A percentile compares a stretch with the other conserved stretches of the same genome.
phyloP scores from a whole-genome alignment of 2,797 vertebrate species.

The Tokudaia muenninki region DNA sequence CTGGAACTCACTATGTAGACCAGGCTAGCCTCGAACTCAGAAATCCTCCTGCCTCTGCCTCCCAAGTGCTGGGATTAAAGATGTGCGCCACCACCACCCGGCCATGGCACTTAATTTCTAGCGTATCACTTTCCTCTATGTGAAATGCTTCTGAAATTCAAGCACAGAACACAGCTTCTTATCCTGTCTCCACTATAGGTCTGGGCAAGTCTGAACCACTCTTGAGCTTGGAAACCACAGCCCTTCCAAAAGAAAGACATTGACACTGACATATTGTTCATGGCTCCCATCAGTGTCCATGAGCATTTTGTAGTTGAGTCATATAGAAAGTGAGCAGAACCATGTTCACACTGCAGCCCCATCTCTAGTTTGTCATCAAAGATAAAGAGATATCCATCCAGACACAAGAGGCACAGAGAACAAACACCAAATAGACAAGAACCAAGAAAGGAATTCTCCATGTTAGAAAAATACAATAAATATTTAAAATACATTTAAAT shows the following conservation, averaged over 20 bases:
- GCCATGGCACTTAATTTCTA: not conserved
- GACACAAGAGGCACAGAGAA: not conserved
- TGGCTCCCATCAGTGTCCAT: not conserved
- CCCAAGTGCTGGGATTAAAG: too few species aligned
- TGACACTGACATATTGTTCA: not conserved
- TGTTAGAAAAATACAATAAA: not conserved
- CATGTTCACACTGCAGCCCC: too few species aligned
- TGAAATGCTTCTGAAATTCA: not conserved
- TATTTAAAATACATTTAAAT: not conserved
- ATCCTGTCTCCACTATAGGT: rapidly evolving
- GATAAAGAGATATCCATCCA: not conserved
- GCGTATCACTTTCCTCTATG: rapidly evolving
- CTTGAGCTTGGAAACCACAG: not conserved
- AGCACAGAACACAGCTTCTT: not conserved
- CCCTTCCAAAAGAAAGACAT: not conserved
- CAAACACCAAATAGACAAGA: not conserved
- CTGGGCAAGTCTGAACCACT: not conserved
- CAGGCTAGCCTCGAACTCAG: too few species aligned
- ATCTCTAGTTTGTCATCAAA: not conserved
- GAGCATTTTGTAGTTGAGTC: not conserved
- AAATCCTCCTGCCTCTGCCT: too few species aligned
- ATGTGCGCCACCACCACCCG: too few species aligned
- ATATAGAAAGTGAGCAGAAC: too few species aligned
- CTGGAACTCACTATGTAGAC: too few species aligned
- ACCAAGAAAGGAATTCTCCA: not conserved